Evolutionary conservation across 1,140 invertebrate genomes (phyloP).

Genomic region (Dendroctonus ponderosae): DNA sequence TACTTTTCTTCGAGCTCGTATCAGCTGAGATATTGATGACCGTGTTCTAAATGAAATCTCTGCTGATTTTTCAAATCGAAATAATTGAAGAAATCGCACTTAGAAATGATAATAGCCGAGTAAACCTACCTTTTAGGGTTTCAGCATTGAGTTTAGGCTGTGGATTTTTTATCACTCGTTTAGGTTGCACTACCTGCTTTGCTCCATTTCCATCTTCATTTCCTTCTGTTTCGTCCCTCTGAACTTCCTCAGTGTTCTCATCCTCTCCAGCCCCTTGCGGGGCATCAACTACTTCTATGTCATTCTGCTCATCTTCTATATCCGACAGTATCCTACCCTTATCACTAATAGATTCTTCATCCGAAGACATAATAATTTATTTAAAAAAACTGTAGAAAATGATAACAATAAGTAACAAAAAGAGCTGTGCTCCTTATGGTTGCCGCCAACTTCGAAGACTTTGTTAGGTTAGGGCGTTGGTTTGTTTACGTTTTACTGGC

Average conservation of each 20-base stretch:
- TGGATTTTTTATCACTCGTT: slow-evolving; percentile 64
- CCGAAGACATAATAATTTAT: slow-evolving; percentile 30
- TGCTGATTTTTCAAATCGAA: background rate
- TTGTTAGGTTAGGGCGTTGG: slow-evolving; percentile 35
- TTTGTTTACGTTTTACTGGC: slow-evolving; percentile 22
- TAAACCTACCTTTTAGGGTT: slow-evolving; percentile 32
- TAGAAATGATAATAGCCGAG: background rate
- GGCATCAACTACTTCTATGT: slow-evolving; percentile 24
- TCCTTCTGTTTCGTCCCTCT: slow-evolving; percentile 36
- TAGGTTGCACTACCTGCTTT: slow-evolving; percentile 49
- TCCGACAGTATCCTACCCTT: slow-evolving; percentile 7
- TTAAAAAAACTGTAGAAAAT: background rate
- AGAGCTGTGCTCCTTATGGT: background rate
- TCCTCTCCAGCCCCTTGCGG: slow-evolving; percentile 32
- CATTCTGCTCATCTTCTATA: slow-evolving; percentile 39
- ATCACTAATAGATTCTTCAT: slow-evolving; percentile 20
- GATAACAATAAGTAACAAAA: background rate
- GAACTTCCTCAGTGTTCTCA: slow-evolving; percentile 35
- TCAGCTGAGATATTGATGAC: too few relatives aligned
- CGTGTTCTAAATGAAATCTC: background rate
- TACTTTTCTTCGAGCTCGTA: too few relatives aligned
- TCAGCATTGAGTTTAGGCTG: slow-evolving; percentile 70
- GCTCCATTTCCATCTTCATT: slow-evolving; percentile 34
- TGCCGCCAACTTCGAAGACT: slow-evolving; percentile 14
- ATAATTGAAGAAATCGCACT: background rate